phyloP scores from a whole-genome alignment of 1,140 invertebrate species.

The Drosophila watanabei region DNA sequence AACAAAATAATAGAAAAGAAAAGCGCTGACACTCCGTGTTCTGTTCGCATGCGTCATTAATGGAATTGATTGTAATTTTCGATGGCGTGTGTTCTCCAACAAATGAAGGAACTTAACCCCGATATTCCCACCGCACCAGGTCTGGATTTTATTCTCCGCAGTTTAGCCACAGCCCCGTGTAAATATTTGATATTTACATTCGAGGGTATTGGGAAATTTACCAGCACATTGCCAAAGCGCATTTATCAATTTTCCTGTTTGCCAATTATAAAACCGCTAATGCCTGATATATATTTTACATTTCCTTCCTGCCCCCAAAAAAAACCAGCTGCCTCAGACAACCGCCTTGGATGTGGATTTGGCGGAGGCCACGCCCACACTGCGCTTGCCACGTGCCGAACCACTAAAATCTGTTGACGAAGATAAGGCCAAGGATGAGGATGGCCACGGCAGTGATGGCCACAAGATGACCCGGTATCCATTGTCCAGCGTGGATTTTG shows the following conservation, averaged over 20 bases:
- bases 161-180: conserved; percentile 5
- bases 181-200: conserved; percentile 49
- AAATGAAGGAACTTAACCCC: conserved; percentile 23
- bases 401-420: conserved; percentile 25
- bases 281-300: conserved; percentile 19
- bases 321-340: conserved; percentile 43
- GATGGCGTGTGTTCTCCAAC: conserved; percentile 34
- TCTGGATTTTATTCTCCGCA: conserved; percentile 39
- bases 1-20: conserved; percentile 9
- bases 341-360: conserved; percentile 11
- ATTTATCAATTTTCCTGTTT: conserved; percentile 33
- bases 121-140: conserved; percentile 17
- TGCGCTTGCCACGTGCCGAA: conserved; percentile 36
- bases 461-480: conserved; percentile 87
- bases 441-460: conserved; percentile 18
- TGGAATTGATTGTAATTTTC: conserved; percentile 52
- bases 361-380: neutral
- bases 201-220: conserved; percentile 33
- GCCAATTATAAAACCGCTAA: conserved; percentile 54
- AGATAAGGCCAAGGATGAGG: conserved; percentile 31
- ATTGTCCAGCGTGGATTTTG: conserved; percentile 94
- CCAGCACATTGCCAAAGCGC: neutral
- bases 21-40: conserved; percentile 18
- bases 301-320: conserved; percentile 8
- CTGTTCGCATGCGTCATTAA: conserved; percentile 37